Percentiles rank a stretch among this genome's conserved stretches.
Evolutionary conservation across 2,888 invertebrate genomes (phyloP).

Genomic region (Cactoblastis cactorum): DNA sequence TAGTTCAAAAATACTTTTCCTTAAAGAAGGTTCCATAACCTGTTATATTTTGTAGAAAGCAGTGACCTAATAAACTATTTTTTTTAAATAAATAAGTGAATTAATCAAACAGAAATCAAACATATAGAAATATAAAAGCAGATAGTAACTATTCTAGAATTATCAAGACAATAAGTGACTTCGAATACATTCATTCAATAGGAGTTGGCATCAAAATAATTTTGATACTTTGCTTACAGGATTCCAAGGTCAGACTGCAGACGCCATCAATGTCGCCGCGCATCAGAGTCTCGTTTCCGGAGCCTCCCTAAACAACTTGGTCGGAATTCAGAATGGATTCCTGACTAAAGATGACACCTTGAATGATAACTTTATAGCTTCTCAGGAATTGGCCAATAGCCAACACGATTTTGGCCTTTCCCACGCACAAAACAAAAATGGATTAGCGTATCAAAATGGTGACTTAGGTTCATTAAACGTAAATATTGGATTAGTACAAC

Average conservation of each 20-base stretch:
- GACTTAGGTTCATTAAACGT: slow-evolving; percentile 24
- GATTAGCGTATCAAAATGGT: slow-evolving; percentile 34
- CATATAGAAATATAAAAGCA: too few species aligned
- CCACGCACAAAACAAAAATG: slow-evolving; percentile 23
- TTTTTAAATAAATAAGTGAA: too few species aligned
- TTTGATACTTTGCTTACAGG: slow-evolving; percentile 38
- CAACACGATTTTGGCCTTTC: slow-evolving; percentile 28
- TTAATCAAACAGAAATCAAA: too few species aligned
- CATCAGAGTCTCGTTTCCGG: slow-evolving; percentile 71
- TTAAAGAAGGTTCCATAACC: too few species aligned
- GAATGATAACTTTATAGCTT: slow-evolving; percentile 61
- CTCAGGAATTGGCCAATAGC: slow-evolving; percentile 52
- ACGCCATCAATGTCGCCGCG: slow-evolving; percentile 68
- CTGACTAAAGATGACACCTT: slow-evolving; percentile 51
- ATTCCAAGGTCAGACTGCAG: slow-evolving; percentile 68
- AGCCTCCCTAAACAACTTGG: slow-evolving; percentile 62
- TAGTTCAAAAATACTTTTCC: too few species aligned
- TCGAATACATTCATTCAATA: background rate
- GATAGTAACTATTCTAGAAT: too few species aligned
- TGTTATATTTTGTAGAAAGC: too few species aligned
- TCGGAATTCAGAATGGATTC: slow-evolving; percentile 66
- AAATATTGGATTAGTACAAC: slow-evolving; percentile 54
- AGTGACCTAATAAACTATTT: too few species aligned
- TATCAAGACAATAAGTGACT: too few species aligned
- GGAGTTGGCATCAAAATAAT: background rate